Evolutionary conservation across 2,113 vertebrate genomes (phyloP).

Genomic region (Etheostoma cragini): DNA sequence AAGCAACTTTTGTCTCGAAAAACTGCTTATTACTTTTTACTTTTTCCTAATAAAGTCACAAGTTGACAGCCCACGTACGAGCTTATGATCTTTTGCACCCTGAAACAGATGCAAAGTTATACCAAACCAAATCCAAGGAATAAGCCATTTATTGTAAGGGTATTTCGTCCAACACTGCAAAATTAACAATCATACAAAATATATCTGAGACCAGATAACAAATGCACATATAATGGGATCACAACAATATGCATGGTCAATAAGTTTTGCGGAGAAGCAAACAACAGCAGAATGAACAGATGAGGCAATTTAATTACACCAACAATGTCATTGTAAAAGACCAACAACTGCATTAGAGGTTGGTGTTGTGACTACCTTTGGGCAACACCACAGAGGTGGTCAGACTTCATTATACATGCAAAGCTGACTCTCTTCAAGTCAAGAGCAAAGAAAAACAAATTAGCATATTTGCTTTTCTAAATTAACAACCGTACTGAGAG

Average conservation of each 20-base stretch:
- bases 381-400: conserved; percentile 9
- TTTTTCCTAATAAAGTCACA: conserved; percentile 21
- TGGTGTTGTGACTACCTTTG: background rate
- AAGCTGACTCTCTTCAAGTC: background rate
- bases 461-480: background rate
- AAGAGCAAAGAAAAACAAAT: conserved; percentile 9
- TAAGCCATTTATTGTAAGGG: background rate
- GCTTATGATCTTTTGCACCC: background rate
- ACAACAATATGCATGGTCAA: background rate
- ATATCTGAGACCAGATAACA: background rate
- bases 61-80: background rate
- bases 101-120: conserved; percentile 1
- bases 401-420: conserved; percentile 23
- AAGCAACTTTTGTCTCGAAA: conserved; percentile 24
- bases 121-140: background rate
- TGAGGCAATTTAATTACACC: background rate
- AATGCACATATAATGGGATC: background rate
- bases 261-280: background rate
- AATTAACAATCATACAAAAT: background rate
- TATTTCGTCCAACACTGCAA: background rate
- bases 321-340: conserved; percentile 1
- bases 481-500: background rate
- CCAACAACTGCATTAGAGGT: background rate
- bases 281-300: conserved; percentile 3
- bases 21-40: conserved; percentile 17